Conservation (phyloP, 2,888 invertebrate species). For the Pegoplata infirma region DNA sequence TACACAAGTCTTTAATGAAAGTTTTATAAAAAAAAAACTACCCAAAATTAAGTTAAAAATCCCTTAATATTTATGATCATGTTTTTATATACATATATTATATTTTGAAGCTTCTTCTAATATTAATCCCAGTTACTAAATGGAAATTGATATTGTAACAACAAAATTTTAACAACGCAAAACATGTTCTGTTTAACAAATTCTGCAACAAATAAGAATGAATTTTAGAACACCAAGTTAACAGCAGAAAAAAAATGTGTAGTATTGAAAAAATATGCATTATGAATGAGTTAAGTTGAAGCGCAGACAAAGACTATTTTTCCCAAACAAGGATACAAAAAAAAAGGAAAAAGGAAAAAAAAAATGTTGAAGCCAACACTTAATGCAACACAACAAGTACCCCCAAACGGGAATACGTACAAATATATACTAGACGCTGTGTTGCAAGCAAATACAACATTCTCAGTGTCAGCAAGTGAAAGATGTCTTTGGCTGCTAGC, state of each 20-base stretch:
- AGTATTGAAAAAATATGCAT: slow-evolving; percentile 26
- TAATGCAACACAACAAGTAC: slow-evolving; percentile 49
- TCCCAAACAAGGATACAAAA: not conserved
- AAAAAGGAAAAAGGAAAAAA: too few relatives aligned
- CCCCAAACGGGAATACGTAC: slow-evolving; percentile 47
- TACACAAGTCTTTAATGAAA: too few relatives aligned
- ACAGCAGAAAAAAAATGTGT: not conserved
- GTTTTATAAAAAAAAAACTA: too few relatives aligned
- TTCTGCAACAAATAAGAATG: not conserved
- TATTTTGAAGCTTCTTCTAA: too few relatives aligned
- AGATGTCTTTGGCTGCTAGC: slow-evolving; percentile 59
- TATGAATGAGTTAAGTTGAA: slow-evolving; percentile 37
- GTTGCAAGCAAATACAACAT: slow-evolving; percentile 30
- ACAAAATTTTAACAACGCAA: slow-evolving; percentile 35
- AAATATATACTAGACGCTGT: too few relatives aligned
- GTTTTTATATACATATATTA: too few relatives aligned
- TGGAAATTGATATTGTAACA: slow-evolving; percentile 47
- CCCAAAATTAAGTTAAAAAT: slow-evolving; percentile 7
- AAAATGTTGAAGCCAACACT: slow-evolving; percentile 55
- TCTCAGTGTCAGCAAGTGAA: slow-evolving; percentile 57
- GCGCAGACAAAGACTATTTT: slow-evolving; percentile 27
- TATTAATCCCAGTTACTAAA: slow-evolving; percentile 31
- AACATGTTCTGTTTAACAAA: slow-evolving; percentile 49
- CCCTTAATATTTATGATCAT: slow-evolving; percentile 41
- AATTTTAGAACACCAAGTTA: too few relatives aligned